phyloP scores from a whole-genome alignment of 2,113 vertebrate genomes.

The Gulo gulo region DNA sequence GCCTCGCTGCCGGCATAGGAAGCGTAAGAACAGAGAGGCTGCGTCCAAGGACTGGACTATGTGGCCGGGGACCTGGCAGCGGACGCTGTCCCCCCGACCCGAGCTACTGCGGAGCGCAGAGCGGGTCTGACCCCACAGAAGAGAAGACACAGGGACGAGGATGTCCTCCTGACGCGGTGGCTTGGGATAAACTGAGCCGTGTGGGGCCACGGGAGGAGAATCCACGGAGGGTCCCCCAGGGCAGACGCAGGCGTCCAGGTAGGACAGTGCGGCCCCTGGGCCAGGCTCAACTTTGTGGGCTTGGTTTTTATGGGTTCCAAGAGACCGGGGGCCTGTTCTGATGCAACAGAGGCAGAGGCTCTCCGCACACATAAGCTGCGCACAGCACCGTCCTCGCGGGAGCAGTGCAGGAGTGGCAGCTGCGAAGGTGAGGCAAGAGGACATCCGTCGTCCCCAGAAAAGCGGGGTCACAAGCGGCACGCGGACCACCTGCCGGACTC shows the following conservation, averaged over 20 bases:
- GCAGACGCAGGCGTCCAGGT: background rate
- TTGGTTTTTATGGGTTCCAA: fast-evolving
- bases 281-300: fast-evolving
- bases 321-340: fast-evolving
- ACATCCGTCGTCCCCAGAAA: fast-evolving
- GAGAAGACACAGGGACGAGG: background rate
- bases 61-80: background rate
- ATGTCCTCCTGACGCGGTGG: background rate
- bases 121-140: background rate
- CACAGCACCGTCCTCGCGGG: fast-evolving
- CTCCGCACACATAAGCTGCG: background rate
- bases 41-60: fast-evolving
- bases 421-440: fast-evolving
- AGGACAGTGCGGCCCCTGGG: background rate
- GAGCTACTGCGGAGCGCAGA: fast-evolving
- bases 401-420: fast-evolving
- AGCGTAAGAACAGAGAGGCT: background rate
- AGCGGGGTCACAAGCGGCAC: fast-evolving
- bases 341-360: fast-evolving
- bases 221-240: background rate
- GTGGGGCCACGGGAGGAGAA: fast-evolving
- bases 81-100: fast-evolving
- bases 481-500: fast-evolving
- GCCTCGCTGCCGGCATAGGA: background rate
- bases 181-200: fast-evolving